These are phyloP conservation scores for Ochropleura plecta DNA, from an alignment of 2,888 invertebrate species.

Conservation along the genomic window DNA sequence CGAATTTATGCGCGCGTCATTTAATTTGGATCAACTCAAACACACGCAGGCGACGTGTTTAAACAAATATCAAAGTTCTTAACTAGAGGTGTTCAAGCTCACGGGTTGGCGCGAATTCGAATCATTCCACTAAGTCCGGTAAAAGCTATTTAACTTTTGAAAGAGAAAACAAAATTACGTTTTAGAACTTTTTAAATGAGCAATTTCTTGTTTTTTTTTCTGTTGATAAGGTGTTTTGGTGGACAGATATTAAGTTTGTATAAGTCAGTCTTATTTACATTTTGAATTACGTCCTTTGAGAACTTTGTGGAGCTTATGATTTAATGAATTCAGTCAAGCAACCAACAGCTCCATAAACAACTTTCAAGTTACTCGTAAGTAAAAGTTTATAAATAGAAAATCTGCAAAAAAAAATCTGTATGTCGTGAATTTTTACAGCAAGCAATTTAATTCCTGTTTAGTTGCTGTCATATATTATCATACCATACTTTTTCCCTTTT, in stretches of 20 bases:
- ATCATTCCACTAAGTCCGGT: slow-evolving; percentile 52
- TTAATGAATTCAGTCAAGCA: not conserved
- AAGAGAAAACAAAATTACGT: slow-evolving; percentile 58
- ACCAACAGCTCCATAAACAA: not conserved
- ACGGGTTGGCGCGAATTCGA: slow-evolving; percentile 37
- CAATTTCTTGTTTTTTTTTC: slow-evolving; percentile 37
- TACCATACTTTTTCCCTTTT: too few species aligned
- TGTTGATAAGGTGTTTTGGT: slow-evolving; percentile 33
- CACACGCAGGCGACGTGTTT: slow-evolving; percentile 36
- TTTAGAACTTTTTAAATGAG: slow-evolving; percentile 54
- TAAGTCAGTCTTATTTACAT: slow-evolving; percentile 11
- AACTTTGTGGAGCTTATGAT: not conserved
- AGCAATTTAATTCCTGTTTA: too few species aligned
- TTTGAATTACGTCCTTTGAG: not conserved
- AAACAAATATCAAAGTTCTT: slow-evolving; percentile 54
- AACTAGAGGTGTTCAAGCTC: slow-evolving; percentile 38
- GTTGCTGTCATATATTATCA: too few species aligned
- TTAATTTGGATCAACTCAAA: slow-evolving; percentile 55
- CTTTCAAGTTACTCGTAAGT: not conserved
- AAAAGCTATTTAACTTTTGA: slow-evolving; percentile 63
- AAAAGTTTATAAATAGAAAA: not conserved
- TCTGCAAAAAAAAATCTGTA: not conserved
- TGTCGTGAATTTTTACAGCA: too few species aligned
- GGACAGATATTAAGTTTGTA: slow-evolving; percentile 22
- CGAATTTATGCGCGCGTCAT: slow-evolving; percentile 31